Evolutionary conservation across 1,140 invertebrate genomes (phyloP), one percentile per base, ranked within the genome.

Genomic region (Trachymyrmex cornetzi): DNA sequence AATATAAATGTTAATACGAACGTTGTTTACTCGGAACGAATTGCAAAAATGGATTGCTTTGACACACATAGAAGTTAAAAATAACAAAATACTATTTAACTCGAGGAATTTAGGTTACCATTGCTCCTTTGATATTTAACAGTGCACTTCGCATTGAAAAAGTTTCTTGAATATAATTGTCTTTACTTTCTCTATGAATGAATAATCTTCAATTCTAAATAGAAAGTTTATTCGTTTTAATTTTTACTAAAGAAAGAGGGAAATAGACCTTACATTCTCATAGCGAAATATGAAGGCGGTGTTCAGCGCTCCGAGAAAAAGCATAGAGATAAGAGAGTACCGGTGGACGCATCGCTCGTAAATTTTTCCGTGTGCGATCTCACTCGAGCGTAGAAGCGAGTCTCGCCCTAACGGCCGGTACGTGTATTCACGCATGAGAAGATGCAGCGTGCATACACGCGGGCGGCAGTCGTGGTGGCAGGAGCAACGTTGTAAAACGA

Each of bases 401-500:
- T 22, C 50, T 44, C 50, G 66, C 24, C 22, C 38, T 30, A 44
- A 16, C 19, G 80, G 44, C 50, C 38, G 34, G 38, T 48, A 27
- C 69, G 55, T 69, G 64, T 59, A 71, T 84, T 69, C 53, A 71
- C 55, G 67, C 79, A 38, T n/a, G 22, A 61, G 64, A 64, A 34
- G 64, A 67, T 53, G 59, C 57, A 75, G 30, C 34, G 14, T 53
- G 30, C 16, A 14, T 30, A 22, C 14, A 53, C 69, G 72, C 53
- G 80, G 16, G 69, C 66, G 34, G 67, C 34, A 30, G 86, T 55
- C 85, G 57, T 30, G 24, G 87, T 67, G 7, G 88, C 75, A 27
- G 72, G 44, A 79, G 85, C 79, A 67, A 22, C 90, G 66, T 86
- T 89, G 66, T 90, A 85, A 91, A 91, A 87, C 90, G 84, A 87